A percentile compares a stretch with the other conserved stretches of the same genome.
phyloP scores from a whole-genome alignment of 2,888 invertebrate genomes.

The Melipona beecheii region DNA sequence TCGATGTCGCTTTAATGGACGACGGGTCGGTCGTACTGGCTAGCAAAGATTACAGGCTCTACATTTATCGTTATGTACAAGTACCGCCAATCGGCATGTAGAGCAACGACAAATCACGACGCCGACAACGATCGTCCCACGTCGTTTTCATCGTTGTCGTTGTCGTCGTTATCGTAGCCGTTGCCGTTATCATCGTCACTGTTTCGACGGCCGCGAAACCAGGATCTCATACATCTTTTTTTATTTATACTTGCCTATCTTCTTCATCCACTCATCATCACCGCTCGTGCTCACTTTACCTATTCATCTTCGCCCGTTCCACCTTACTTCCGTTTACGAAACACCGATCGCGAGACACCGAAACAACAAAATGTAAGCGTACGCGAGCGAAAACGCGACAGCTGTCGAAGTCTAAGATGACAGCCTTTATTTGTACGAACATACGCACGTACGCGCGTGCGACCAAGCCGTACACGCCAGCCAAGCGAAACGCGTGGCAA shows the following conservation, averaged over 20 bases:
- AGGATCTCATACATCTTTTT: slow-evolving; percentile 67
- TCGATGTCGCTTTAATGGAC: slow-evolving; percentile 99
- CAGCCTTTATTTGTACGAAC: slow-evolving; percentile 17
- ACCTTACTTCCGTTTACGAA: slow-evolving; percentile 57
- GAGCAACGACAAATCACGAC: slow-evolving; percentile 72
- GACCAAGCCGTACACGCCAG: background rate
- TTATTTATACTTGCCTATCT: slow-evolving; percentile 66
- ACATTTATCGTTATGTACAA: slow-evolving; percentile 99
- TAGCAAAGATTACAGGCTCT: slow-evolving; percentile 99
- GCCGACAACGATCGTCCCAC: slow-evolving; percentile 64
- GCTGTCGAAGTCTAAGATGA: slow-evolving; percentile 36
- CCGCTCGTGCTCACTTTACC: slow-evolving; percentile 63
- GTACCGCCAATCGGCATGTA: slow-evolving; percentile 94
- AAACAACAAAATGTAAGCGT: slow-evolving; percentile 49
- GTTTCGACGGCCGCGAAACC: slow-evolving; percentile 39
- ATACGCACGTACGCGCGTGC: slow-evolving; percentile 14
- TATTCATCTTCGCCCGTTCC: slow-evolving; percentile 60
- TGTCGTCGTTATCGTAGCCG: slow-evolving; percentile 26
- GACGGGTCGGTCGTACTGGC: slow-evolving; percentile 99
- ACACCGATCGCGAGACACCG: slow-evolving; percentile 45
- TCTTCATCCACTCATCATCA: slow-evolving; percentile 60
- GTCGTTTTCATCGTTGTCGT: slow-evolving; percentile 38
- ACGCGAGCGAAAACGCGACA: slow-evolving; percentile 50
- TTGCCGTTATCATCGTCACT: slow-evolving; percentile 39
- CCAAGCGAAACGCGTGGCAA: no score